These are phyloP conservation scores for Psittacara wagleri DNA, from an alignment of 2,113 vertebrate species.

Conservation along the genomic window DNA sequence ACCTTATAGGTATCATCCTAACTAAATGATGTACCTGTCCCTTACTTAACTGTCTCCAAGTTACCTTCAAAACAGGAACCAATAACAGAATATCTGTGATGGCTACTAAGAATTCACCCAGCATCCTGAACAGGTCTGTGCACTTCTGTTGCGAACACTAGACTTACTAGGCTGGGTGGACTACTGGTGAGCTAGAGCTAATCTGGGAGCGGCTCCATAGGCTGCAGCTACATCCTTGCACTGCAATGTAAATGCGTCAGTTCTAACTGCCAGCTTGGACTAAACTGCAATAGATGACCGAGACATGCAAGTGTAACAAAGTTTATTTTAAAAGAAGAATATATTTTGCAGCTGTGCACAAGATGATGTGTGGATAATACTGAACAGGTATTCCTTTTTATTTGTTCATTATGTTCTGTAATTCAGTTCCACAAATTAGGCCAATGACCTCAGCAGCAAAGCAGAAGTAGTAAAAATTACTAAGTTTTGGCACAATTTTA, in stretches of 20 bases:
- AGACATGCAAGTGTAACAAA: neutral
- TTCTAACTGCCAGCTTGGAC: neutral
- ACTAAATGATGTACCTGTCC: neutral
- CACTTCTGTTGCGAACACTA: neutral
- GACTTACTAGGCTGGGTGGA: neutral
- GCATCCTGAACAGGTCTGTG: neutral
- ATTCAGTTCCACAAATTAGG: neutral
- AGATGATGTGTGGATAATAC: neutral
- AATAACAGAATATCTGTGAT: neutral
- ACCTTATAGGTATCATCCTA: neutral
- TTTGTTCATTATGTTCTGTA: neutral
- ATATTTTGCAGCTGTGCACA: neutral
- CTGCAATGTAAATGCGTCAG: rapidly evolving
- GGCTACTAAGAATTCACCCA: neutral
- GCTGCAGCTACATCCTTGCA: neutral
- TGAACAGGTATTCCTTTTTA: neutral
- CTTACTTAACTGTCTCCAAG: neutral
- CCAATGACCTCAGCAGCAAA: neutral
- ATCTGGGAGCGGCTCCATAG: neutral
- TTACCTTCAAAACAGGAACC: neutral
- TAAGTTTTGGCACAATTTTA: neutral
- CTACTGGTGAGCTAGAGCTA: neutral
- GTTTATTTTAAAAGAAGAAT: neutral
- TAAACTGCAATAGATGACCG: rapidly evolving
- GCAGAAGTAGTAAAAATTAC: neutral